Conservation (phyloP, 2,888 invertebrate genomes). For the Dynastes tityus region DNA sequence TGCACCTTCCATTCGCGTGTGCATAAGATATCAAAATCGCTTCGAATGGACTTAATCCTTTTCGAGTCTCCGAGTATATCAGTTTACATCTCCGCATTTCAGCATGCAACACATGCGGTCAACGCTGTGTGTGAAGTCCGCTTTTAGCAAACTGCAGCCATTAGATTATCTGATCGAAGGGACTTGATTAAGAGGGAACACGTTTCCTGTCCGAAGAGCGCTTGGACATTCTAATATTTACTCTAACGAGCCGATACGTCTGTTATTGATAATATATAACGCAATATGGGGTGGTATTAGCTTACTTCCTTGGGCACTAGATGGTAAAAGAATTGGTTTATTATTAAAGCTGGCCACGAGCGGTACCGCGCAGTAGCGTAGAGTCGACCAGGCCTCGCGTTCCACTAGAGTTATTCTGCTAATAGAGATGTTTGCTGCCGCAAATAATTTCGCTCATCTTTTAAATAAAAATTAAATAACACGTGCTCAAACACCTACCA, state of each 20-base stretch:
- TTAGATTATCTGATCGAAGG: not conserved
- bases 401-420: too few species aligned
- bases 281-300: too few species aligned
- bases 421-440: too few species aligned
- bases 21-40: constrained; percentile 1
- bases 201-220: constrained; percentile 2
- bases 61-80: not conserved
- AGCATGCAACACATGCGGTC: not conserved
- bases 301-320: too few species aligned
- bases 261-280: too few species aligned
- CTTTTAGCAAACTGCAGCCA: not conserved
- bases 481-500: too few species aligned
- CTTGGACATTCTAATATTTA: not conserved
- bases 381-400: too few species aligned
- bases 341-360: too few species aligned
- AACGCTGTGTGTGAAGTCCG: not conserved
- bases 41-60: constrained; percentile 10
- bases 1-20: not conserved
- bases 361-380: too few species aligned
- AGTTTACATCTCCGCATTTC: not conserved
- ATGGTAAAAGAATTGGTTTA: too few species aligned
- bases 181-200: not conserved
- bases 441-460: too few species aligned
- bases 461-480: too few species aligned
- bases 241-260: not conserved